phyloP scores from a whole-genome alignment of 2,113 vertebrate genomes.

The Melanotaenia duboulayi region DNA sequence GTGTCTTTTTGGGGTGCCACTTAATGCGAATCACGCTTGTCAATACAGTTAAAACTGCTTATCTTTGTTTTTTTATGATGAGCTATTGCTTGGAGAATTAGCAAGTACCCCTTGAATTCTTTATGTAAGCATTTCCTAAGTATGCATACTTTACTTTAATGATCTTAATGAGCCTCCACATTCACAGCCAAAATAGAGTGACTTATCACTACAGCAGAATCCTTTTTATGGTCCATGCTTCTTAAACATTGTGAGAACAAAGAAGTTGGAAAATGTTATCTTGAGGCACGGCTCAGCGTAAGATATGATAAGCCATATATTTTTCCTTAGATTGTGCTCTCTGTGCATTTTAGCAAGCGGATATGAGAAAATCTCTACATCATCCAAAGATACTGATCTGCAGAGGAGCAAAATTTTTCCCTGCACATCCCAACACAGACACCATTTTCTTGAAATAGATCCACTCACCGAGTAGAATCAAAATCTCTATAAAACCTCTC shows the following conservation, averaged over 20 bases:
- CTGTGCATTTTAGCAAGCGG: constrained; percentile 22
- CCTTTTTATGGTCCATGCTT: not conserved
- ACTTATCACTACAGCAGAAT: constrained; percentile 16
- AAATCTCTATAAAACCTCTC: constrained; percentile 23
- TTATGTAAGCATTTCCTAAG: constrained; percentile 20
- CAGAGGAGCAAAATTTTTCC: constrained; percentile 30
- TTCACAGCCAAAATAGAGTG: constrained; percentile 9
- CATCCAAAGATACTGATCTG: constrained; percentile 28
- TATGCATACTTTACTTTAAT: constrained; percentile 7
- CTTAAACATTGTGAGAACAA: constrained; percentile 1
- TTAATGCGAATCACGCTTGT: constrained; percentile 50
- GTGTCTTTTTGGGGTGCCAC: constrained; percentile 24
- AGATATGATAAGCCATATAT: not conserved
- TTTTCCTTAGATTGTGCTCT: constrained; percentile 11
- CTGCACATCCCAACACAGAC: not conserved
- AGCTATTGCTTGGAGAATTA: constrained; percentile 19
- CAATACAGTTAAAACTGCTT: constrained; percentile 51
- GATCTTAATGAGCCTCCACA: constrained; percentile 34
- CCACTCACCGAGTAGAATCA: constrained; percentile 21
- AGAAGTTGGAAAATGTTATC: constrained; percentile 28
- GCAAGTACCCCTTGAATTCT: constrained; percentile 13
- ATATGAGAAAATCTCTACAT: constrained; percentile 32
- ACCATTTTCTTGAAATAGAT: constrained; percentile 28
- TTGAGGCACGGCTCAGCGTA: constrained; percentile 28
- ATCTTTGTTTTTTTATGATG: constrained; percentile 21